A percentile compares a stretch with the other conserved stretches of the same genome.
phyloP scores from a whole-genome alignment of 2,113 vertebrate genomes.

The Gorsachius goisagi region DNA sequence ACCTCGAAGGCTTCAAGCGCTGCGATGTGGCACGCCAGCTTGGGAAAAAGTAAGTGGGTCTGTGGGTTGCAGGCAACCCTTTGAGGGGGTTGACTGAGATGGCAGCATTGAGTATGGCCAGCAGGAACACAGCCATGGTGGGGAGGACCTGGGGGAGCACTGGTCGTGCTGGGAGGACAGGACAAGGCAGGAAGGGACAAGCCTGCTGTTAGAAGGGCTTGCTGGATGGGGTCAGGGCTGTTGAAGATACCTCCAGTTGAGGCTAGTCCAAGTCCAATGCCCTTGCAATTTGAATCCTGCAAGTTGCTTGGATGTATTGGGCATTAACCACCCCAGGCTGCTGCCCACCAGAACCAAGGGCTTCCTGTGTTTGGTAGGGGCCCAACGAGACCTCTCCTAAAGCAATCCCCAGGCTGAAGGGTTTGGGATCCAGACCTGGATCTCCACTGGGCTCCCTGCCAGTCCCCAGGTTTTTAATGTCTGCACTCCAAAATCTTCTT shows the following conservation, averaged over 20 bases:
- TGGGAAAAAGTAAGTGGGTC: conserved; percentile 88
- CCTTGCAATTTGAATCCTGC: neutral
- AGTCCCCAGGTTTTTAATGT: neutral
- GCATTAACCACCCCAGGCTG: neutral
- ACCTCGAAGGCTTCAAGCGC: conserved; percentile 95
- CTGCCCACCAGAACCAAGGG: neutral
- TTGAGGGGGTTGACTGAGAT: neutral
- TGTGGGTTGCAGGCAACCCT: neutral
- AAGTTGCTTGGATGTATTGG: neutral
- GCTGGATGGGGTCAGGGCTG: neutral
- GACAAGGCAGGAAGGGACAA: neutral
- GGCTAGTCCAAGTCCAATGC: neutral
- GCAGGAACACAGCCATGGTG: neutral
- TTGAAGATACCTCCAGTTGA: neutral
- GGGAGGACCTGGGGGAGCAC: neutral
- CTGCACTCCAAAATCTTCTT: neutral
- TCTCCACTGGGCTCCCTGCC: neutral
- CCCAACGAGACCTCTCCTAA: neutral
- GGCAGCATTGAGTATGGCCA: neutral
- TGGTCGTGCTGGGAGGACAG: neutral
- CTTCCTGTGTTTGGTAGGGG: neutral
- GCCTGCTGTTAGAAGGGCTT: neutral
- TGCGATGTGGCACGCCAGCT: conserved; percentile 95
- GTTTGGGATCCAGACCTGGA: neutral
- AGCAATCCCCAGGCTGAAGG: neutral